Evolutionary conservation across 2,888 invertebrate species (phyloP).

Genomic region (Athalia rosae): DNA sequence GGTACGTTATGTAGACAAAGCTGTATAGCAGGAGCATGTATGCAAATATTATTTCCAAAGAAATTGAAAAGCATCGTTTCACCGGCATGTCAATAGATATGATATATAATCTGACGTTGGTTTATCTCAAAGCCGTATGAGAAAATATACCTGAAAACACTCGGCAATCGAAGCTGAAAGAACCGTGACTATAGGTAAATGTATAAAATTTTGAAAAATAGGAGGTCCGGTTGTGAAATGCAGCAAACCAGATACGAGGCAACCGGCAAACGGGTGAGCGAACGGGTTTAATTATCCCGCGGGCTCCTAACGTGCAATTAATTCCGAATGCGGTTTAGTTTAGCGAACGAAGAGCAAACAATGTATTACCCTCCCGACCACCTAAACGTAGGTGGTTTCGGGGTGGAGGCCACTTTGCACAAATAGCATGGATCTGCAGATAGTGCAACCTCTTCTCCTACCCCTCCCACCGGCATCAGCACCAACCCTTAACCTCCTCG

Average conservation of each 20-base stretch:
- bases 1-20: too few relatives aligned
- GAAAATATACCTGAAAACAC: too few relatives aligned
- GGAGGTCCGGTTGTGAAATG: slow-evolving; percentile 32
- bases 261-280: slow-evolving; percentile 58
- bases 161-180: too few relatives aligned
- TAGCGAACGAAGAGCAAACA: slow-evolving; percentile 70
- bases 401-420: slow-evolving; percentile 66
- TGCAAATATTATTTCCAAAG: background rate
- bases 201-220: background rate
- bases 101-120: background rate
- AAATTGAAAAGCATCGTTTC: slow-evolving; percentile 6
- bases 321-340: slow-evolving; percentile 70
- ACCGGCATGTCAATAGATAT: background rate
- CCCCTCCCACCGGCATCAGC: slow-evolving; percentile 49
- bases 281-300: slow-evolving; percentile 68
- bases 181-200: background rate
- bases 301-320: slow-evolving; percentile 69
- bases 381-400: slow-evolving; percentile 67
- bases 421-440: slow-evolving; percentile 68
- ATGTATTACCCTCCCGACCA: slow-evolving; percentile 65
- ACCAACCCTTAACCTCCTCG: slow-evolving; percentile 55
- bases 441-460: slow-evolving; percentile 61
- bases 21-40: background rate
- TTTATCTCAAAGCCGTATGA: background rate
- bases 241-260: slow-evolving; percentile 55